Evolutionary conservation across 2,888 invertebrate genomes (phyloP).

Genomic region (Drosophila pseudotalamancana): DNA sequence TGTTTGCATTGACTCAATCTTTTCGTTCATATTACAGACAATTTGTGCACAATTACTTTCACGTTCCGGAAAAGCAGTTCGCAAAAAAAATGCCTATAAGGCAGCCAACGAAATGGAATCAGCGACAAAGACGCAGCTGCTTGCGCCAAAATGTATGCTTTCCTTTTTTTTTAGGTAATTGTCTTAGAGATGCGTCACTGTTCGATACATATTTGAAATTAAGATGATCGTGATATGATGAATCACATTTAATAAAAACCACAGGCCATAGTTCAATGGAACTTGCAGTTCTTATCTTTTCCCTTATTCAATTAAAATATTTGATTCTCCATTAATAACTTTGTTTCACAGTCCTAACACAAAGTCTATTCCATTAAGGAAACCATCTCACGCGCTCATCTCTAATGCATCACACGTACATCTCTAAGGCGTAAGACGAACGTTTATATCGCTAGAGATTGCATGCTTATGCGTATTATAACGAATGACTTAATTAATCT

Average conservation of each 20-base stretch:
- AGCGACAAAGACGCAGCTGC: conserved; percentile 10
- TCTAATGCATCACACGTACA: background rate
- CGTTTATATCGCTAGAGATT: conserved; percentile 13
- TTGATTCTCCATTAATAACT: too few species aligned
- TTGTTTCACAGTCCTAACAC: too few species aligned
- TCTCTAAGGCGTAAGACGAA: background rate
- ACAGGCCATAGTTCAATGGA: too few species aligned
- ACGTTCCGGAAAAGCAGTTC: too few species aligned
- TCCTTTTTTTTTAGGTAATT: background rate
- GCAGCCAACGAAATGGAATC: background rate
- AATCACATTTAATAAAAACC: too few species aligned
- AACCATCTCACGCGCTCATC: background rate
- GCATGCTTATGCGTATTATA: conserved; percentile 33
- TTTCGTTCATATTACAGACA: conserved; percentile 51
- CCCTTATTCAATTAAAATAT: too few species aligned
- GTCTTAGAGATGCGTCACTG: background rate
- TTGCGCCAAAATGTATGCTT: conserved; percentile 1
- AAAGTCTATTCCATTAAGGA: too few species aligned
- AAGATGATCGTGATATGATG: too few species aligned
- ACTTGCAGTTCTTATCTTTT: too few species aligned
- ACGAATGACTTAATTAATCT: conserved; percentile 55
- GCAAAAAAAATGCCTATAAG: conserved; percentile 10
- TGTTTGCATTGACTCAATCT: conserved; percentile 47
- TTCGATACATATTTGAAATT: background rate
- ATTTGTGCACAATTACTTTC: conserved; percentile 56